Base-by-base conservation (phyloP, 2,888 invertebrate genomes). In the Dasypolia templi region DNA sequence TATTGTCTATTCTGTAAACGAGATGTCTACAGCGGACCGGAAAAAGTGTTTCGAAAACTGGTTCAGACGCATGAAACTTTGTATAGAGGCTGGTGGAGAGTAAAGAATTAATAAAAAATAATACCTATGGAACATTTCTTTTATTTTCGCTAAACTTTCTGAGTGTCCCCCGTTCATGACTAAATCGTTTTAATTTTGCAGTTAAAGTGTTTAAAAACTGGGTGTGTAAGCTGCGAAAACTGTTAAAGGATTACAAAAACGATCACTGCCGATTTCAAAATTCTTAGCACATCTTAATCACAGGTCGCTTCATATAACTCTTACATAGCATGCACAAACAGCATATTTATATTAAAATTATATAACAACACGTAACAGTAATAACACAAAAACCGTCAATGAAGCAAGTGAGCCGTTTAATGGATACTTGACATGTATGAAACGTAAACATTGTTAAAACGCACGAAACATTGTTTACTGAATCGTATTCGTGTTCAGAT, bases 311-410 rank as follows among this genome's bases (percentile, higher is more conserved):
- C 64, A 75, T 81, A 81, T 35, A 78, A 64, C 76, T 83, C 68
- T 71, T 75, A 63, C 68, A 69, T 71, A 63, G 55, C 66, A 66
- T 72, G 69, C 61, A 75, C 68, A 84, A 69, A 77, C 66, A 51
- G 44, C 78, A 76, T 76, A 81, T 82, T 77, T 86, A 77, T 82
- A 73, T 86, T 73, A 67, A 75, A 86, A 82, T 85, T 82, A 84
- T 72, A 67, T 84, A 86, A 85, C 51, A 14, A 56, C 59, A 79
- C 84, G 65, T 77, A 85, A 84, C 55, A 72, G 72, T 79, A 73
- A 83, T 80, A 73, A 76, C 46, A 63, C 70, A 83, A 81, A 81
- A 86, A 66, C 69, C 26, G 65, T 79, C 77, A 86, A 82, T 79
- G 77, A 80, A 82, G 55, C 66, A 61, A 74, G 70, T 75, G 65